These are phyloP conservation scores for Philaethria dido DNA, from an alignment of 2,888 invertebrate species.

Conservation along the genomic window DNA sequence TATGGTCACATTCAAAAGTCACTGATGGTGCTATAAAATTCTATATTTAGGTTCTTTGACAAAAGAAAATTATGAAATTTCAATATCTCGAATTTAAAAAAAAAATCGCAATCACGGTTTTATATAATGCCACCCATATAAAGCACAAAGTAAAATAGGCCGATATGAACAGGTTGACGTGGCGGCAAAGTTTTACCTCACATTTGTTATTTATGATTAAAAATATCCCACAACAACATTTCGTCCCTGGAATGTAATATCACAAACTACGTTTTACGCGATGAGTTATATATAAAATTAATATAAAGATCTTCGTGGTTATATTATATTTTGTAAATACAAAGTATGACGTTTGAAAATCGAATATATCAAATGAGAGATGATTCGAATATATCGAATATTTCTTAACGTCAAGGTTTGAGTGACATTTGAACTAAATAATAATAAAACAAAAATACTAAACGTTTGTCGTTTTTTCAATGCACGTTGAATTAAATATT, in stretches of 20 bases:
- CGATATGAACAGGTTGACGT: constrained; percentile 71
- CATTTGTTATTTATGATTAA: constrained; percentile 79
- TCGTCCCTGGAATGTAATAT: constrained; percentile 49
- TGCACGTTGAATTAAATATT: neutral
- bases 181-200: constrained; percentile 68
- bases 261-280: neutral
- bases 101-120: too few species aligned
- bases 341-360: neutral
- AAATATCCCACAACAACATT: constrained; percentile 67
- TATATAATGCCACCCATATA: constrained; percentile 34
- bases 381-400: too few species aligned
- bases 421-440: too few species aligned
- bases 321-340: neutral
- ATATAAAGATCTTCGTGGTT: neutral
- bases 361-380: too few species aligned
- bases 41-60: too few species aligned
- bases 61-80: too few species aligned
- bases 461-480: too few species aligned
- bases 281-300: constrained; percentile 11
- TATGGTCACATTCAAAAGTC: neutral
- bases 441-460: too few species aligned
- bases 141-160: constrained; percentile 9
- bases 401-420: too few species aligned
- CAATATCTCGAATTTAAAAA: too few species aligned
- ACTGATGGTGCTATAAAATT: neutral